phyloP scores from a whole-genome alignment of 2,888 invertebrate species.

The Trachelus tabidus region DNA sequence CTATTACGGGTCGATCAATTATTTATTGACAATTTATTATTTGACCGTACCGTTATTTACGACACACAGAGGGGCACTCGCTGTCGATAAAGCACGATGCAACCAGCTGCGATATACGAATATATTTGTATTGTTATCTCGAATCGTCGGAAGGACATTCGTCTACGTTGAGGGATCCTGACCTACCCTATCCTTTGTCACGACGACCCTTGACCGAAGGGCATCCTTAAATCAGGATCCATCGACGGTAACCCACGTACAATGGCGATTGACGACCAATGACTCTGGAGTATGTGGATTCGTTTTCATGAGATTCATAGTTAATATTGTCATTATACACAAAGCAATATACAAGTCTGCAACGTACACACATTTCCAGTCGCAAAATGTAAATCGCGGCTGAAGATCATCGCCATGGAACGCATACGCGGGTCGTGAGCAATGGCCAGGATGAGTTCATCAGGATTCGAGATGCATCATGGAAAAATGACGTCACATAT shows the following conservation, averaged over 20 bases:
- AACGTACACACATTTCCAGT: conserved; percentile 18
- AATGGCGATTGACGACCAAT: not conserved
- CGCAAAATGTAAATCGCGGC: not conserved
- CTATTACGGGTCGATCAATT: conserved; percentile 33
- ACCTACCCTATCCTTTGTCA: not conserved
- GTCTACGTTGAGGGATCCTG: not conserved
- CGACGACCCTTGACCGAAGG: not conserved
- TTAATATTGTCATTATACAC: not conserved
- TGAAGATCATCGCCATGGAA: not conserved
- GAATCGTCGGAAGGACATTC: not conserved
- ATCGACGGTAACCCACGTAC: not conserved
- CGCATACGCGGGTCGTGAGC: conserved; percentile 32
- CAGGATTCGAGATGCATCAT: conserved; percentile 29
- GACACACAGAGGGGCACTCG: conserved; percentile 22
- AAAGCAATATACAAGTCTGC: not conserved
- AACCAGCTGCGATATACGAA: not conserved
- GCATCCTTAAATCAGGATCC: not conserved
- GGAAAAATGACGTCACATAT: conserved; percentile 19
- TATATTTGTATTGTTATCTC: not conserved
- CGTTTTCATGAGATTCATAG: not conserved
- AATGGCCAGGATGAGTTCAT: conserved; percentile 45
- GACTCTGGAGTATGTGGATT: not conserved
- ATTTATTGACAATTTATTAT: conserved; percentile 48
- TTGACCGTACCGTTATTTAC: conserved; percentile 37
- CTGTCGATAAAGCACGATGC: not conserved